Conservation (phyloP, 2,113 vertebrate species). For the Hyla sarda region DNA sequence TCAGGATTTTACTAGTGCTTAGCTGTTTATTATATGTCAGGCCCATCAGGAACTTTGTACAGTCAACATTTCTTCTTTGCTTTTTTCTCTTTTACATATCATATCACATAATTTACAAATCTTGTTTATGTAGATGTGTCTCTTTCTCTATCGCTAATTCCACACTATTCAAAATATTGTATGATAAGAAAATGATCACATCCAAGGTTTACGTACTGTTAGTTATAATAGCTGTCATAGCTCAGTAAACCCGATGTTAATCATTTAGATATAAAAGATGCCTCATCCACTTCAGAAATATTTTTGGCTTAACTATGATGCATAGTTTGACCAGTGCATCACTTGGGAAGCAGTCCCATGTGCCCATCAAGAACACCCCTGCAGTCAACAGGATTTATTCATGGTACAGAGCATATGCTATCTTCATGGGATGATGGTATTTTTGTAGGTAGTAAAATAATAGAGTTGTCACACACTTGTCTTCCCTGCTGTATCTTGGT, state of each 20-base stretch:
- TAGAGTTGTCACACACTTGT: too few species aligned
- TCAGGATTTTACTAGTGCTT: not conserved
- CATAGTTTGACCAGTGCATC: too few species aligned
- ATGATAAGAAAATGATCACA: not conserved
- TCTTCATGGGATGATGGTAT: too few species aligned
- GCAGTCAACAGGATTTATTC: too few species aligned
- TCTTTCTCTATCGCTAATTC: not conserved
- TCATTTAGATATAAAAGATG: not conserved
- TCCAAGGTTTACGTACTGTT: not conserved
- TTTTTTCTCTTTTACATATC: not conserved
- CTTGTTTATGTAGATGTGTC: not conserved
- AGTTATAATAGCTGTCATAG: not conserved
- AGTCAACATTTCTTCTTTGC: not conserved
- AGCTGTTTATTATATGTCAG: constrained; percentile 11
- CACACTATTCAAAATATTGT: not conserved
- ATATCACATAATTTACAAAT: not conserved
- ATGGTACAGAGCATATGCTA: too few species aligned
- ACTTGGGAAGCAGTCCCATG: too few species aligned
- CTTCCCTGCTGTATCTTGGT: too few species aligned
- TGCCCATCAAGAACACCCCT: too few species aligned
- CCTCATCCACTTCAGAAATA: too few species aligned
- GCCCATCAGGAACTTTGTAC: not conserved
- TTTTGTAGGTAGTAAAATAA: too few species aligned
- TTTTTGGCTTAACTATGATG: too few species aligned
- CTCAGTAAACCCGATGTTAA: not conserved